Percentiles rank a stretch among this genome's conserved stretches.
Evolutionary conservation across 2,113 vertebrate genomes (phyloP).

Genomic region (Clarias gariepinus): DNA sequence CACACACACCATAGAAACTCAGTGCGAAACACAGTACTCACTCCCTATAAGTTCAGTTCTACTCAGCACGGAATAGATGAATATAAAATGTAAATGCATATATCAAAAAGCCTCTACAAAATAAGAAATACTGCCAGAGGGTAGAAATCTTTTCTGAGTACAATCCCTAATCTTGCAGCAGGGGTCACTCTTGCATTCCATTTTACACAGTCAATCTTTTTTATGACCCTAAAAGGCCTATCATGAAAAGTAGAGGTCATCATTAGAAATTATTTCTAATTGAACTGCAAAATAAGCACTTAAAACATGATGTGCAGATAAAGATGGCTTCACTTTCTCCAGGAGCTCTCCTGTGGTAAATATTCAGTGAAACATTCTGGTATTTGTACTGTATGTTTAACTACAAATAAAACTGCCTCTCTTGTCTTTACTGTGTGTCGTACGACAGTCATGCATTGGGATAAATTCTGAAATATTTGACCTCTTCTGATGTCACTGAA

Average conservation of each 20-base stretch:
- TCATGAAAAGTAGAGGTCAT: slow-evolving; percentile 1
- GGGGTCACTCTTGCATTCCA: slow-evolving; percentile 71
- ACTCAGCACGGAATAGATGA: background rate
- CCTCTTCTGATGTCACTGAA: background rate
- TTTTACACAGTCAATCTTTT: background rate
- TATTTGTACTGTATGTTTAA: background rate
- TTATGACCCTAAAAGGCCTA: slow-evolving; percentile 4
- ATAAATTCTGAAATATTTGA: background rate
- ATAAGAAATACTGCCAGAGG: background rate
- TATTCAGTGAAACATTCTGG: background rate
- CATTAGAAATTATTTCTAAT: slow-evolving; percentile 5
- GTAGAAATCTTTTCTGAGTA: background rate
- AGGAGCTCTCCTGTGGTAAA: background rate
- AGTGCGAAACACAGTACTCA: background rate
- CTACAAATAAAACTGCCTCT: background rate
- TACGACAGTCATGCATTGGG: background rate
- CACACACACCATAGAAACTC: slow-evolving; percentile 16
- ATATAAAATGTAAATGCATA: too few species aligned
- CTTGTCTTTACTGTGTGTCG: background rate
- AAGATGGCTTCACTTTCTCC: background rate
- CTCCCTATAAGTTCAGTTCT: background rate
- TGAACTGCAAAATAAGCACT: slow-evolving; percentile 1
- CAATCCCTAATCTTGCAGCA: slow-evolving; percentile 55
- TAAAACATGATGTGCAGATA: background rate
- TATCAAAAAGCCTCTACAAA: background rate